Evolutionary conservation across 2,888 invertebrate species (phyloP).

Genomic region (Seira musarum): DNA sequence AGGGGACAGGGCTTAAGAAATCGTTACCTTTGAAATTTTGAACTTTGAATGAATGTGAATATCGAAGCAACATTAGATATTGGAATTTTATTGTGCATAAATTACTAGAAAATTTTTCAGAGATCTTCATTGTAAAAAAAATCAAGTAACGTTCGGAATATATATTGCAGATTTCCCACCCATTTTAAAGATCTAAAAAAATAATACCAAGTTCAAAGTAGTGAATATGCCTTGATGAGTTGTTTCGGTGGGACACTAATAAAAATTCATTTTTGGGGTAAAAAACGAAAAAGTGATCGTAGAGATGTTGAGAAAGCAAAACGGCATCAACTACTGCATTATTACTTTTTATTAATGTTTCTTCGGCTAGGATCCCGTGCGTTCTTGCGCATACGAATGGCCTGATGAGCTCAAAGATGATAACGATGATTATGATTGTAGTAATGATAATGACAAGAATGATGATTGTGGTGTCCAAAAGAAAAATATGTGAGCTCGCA

Average conservation of each 20-base stretch:
- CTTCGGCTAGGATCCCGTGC: constrained; percentile 53
- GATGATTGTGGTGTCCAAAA: constrained; percentile 58
- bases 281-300: constrained; percentile 49
- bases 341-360: constrained; percentile 59
- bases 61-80: background rate
- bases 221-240: too few species aligned
- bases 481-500: constrained; percentile 44
- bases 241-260: too few species aligned
- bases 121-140: background rate
- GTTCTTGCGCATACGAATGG: constrained; percentile 63
- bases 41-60: background rate
- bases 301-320: constrained; percentile 44
- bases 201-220: too few species aligned
- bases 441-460: constrained; percentile 61
- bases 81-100: constrained; percentile 16
- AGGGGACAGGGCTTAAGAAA: background rate
- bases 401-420: constrained; percentile 56
- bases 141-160: background rate
- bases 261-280: constrained; percentile 51
- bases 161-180: background rate
- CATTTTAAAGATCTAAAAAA: too few species aligned
- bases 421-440: constrained; percentile 57
- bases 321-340: constrained; percentile 33
- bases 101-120: constrained; percentile 5
- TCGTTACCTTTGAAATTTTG: background rate